phyloP scores from a whole-genome alignment of 2,113 vertebrate species.

The Daphoenositta chrysoptera region DNA sequence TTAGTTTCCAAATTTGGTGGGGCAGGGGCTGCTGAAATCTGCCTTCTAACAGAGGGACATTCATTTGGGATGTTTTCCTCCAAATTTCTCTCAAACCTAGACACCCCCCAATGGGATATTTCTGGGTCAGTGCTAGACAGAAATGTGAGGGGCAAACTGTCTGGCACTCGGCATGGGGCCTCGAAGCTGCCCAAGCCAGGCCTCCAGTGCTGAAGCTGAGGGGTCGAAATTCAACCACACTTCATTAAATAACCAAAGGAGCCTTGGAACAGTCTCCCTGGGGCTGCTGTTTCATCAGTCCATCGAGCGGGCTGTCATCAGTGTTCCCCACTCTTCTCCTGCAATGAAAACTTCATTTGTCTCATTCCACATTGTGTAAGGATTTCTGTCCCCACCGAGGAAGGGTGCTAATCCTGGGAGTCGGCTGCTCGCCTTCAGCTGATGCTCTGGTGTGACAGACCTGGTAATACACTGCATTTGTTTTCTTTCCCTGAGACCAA shows the following conservation, averaged over 20 bases:
- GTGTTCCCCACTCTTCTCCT: neutral
- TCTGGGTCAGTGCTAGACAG: too few species aligned
- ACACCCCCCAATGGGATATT: too few species aligned
- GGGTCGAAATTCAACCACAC: conserved; percentile 4
- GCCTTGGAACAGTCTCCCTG: neutral
- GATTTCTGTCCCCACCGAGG: neutral
- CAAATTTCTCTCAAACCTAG: too few species aligned
- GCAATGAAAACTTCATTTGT: neutral
- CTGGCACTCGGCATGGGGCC: too few species aligned
- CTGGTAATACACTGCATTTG: neutral
- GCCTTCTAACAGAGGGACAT: too few species aligned
- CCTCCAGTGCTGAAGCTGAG: neutral
- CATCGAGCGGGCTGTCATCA: neutral
- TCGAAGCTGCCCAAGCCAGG: too few species aligned
- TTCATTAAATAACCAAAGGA: conserved; percentile 23
- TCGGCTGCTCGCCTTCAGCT: neutral
- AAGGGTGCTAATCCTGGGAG: neutral
- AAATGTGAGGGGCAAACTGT: too few species aligned
- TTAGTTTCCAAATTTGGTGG: too few species aligned
- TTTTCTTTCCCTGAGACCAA: neutral
- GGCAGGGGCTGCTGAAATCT: too few species aligned
- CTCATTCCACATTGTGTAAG: neutral
- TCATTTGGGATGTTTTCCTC: too few species aligned
- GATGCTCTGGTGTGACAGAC: neutral
- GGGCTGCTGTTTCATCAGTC: neutral